These are phyloP conservation scores for Pseudotriccus pelzelni DNA, from an alignment of 2,797 vertebrate species.

Conservation along the genomic window DNA sequence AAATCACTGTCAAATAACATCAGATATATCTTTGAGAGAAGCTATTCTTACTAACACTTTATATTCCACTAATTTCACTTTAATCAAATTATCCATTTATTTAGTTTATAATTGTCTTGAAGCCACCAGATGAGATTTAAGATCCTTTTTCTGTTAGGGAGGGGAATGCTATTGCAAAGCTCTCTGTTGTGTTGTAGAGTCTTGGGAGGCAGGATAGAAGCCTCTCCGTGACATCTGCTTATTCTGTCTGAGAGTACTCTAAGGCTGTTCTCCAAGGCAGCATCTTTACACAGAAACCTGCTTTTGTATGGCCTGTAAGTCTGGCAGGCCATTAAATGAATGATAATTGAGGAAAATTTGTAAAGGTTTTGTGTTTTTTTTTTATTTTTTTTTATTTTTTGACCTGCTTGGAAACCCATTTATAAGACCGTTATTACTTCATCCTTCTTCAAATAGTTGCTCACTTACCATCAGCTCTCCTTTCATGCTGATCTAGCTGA, in stretches of 20 bases:
- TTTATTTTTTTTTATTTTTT: neutral
- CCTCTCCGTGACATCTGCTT: neutral
- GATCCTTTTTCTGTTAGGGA: neutral
- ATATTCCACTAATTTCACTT: neutral
- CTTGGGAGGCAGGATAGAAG: neutral
- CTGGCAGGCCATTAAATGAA: neutral
- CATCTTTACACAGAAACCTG: neutral
- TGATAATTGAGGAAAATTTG: neutral
- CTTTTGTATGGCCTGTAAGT: neutral
- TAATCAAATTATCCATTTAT: neutral
- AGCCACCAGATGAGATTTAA: neutral
- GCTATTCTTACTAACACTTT: neutral
- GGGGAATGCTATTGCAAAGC: neutral
- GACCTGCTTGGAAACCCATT: neutral
- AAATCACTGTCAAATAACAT: neutral
- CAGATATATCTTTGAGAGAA: neutral
- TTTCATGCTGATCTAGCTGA: fast-evolving
- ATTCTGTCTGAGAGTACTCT: neutral
- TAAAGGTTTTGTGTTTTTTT: neutral
- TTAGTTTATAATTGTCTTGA: neutral
- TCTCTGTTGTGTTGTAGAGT: neutral
- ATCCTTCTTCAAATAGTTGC: neutral
- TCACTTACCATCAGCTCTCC: neutral
- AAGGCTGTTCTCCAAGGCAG: neutral
- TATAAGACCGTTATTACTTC: neutral